These are phyloP conservation scores for Ellobium chinense DNA, from an alignment of 2,888 invertebrate genomes.

Conservation along the genomic window DNA sequence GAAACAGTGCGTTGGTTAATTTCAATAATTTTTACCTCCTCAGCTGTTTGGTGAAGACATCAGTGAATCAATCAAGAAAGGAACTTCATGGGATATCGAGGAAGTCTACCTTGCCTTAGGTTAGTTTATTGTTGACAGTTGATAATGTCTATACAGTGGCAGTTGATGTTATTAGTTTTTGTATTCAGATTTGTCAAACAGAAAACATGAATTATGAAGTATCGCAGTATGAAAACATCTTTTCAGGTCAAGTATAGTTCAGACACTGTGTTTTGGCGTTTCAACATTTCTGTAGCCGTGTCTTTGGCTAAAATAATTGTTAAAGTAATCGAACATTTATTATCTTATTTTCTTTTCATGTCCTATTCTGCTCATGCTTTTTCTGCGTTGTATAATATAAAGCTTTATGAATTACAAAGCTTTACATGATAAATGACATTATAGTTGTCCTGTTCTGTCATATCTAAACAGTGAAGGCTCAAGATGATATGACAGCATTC, in stretches of 20 bases:
- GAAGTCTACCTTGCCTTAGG: constrained; percentile 66
- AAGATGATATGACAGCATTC: constrained; percentile 51
- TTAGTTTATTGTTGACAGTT: too few species aligned
- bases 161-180: neutral
- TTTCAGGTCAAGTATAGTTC: too few species aligned
- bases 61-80: constrained; percentile 60
- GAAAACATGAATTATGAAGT: too few species aligned
- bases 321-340: too few species aligned
- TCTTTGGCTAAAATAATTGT: too few species aligned
- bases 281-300: too few species aligned
- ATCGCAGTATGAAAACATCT: too few species aligned
- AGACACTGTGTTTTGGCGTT: too few species aligned
- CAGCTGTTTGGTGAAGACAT: constrained; percentile 67
- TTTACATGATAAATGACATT: neutral
- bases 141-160: neutral
- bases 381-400: neutral
- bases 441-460: neutral
- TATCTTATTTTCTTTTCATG: too few species aligned
- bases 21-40: neutral
- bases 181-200: too few species aligned
- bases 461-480: constrained; percentile 33
- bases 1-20: too few species aligned
- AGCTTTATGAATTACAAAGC: neutral
- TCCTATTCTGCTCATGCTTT: neutral
- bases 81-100: constrained; percentile 61